Base-by-base conservation (phyloP, 2,113 vertebrate species). In the Chaenogobius annularis region DNA sequence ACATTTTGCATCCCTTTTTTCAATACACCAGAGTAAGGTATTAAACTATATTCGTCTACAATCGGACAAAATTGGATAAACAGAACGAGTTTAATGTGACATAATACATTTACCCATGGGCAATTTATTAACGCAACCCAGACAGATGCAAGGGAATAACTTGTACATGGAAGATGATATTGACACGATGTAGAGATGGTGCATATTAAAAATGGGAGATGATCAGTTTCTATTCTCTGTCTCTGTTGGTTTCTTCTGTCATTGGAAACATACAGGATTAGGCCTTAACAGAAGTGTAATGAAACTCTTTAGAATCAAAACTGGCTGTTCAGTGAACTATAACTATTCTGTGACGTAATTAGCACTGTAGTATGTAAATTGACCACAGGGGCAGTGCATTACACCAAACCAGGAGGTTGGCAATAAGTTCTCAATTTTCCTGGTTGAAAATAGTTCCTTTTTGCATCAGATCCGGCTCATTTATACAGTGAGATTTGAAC, bases 401-500 rank as follows among this genome's bases (percentile, higher is more conserved):
- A 70, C 70, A 68, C 70, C 70, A 84, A 75, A 75, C 77, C 65
- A 58, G 76, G 66, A 54, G 17, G 77, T 78, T 71, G 79, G 80
- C 74, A 80, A 75, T 11, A 10, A 8, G 17, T 83, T 86, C 76
- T 80, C 74, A 80, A 82, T 77, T 59, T 78, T 79, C 77, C 68
- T 75, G 66, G 75, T 77, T 73, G 64, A 74, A 84, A 81, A 81
- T 68, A 85, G 77, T 63, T 72, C 75, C 78, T 84, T 71, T 74
- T 77, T 70, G 47, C 56, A n/a, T 71, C 72, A 55, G 5, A 65
- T 40, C 58, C 31, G 7, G 61, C 76, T 7, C 59, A 40, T 75
- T 88, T 80, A 82, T 78, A 82, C 58, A 79, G 44, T 63, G 69
- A 65, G 68, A 50, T 70, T 75, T 73, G 66, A 78, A 85, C 86